phyloP scores from a whole-genome alignment of 2,113 vertebrate species.

The Isurus oxyrinchus region DNA sequence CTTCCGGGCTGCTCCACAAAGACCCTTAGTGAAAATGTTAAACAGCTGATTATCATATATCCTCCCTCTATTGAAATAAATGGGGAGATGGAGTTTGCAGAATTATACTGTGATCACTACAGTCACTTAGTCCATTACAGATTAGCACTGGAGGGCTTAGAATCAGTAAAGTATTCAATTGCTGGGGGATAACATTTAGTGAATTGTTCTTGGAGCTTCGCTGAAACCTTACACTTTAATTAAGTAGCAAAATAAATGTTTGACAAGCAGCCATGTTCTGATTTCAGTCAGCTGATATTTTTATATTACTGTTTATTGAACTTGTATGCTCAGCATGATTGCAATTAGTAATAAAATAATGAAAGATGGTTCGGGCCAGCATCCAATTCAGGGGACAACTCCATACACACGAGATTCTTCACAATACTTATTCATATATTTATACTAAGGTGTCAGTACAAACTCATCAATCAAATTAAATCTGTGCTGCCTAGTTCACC shows the following conservation, averaged over 20 bases:
- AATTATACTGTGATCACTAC: background rate
- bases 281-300: background rate
- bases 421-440: background rate
- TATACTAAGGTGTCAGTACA: background rate
- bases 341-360: background rate
- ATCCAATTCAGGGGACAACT: background rate
- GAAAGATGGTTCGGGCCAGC: too few relatives aligned
- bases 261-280: background rate
- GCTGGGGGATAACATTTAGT: background rate
- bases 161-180: background rate
- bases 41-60: background rate
- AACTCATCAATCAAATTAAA: conserved; percentile 1
- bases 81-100: background rate
- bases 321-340: background rate
- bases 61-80: background rate
- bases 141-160: background rate
- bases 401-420: background rate
- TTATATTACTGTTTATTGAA: background rate
- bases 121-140: background rate
- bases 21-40: background rate
- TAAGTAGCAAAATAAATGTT: background rate
- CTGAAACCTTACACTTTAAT: background rate
- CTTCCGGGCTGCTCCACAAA: background rate
- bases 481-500: background rate
- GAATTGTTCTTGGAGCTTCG: background rate